Conservation (phyloP, 2,888 invertebrate genomes). For the Trissoscelio sp. region DNA sequence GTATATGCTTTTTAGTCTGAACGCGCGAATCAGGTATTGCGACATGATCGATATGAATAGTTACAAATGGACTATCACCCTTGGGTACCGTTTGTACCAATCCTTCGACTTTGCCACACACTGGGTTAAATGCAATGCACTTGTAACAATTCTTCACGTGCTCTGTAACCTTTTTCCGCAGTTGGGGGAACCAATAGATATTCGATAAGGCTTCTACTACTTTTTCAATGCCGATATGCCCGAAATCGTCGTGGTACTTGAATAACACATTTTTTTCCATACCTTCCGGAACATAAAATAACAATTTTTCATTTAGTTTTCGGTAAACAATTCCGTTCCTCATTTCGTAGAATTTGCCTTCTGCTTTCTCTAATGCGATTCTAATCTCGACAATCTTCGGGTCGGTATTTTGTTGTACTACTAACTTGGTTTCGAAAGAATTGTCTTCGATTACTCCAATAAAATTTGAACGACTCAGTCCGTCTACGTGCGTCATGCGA, state of each 20-base stretch:
- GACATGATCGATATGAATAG: conserved; percentile 19
- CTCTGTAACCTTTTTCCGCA: not conserved
- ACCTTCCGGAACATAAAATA: conserved; percentile 22
- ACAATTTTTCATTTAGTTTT: conserved; percentile 5
- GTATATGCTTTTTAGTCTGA: conserved; percentile 19
- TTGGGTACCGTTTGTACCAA: conserved; percentile 16
- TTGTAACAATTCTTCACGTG: conserved; percentile 21
- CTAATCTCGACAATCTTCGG: not conserved
- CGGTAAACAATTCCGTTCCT: conserved; percentile 24
- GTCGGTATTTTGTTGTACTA: conserved; percentile 14
- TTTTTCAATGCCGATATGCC: conserved; percentile 21
- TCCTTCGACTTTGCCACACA: conserved; percentile 20
- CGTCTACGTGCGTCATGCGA: conserved; percentile 21
- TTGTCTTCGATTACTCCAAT: conserved; percentile 21
- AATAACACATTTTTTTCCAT: conserved; percentile 30
- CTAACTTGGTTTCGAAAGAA: conserved; percentile 26
- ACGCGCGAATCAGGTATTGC: conserved; percentile 9
- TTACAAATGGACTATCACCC: conserved; percentile 24
- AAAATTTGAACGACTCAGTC: conserved; percentile 15
- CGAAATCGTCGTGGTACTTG: conserved; percentile 23
- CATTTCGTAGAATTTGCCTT: conserved; percentile 6
- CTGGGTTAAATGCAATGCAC: conserved; percentile 20
- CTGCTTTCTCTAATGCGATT: conserved; percentile 1
- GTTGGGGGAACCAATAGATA: conserved; percentile 29
- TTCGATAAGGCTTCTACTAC: not conserved